Percentiles rank a stretch among this genome's conserved stretches.
These are phyloP conservation scores for Trachelus iudaicus DNA, from an alignment of 2,888 invertebrate species.

Conservation along the genomic window DNA sequence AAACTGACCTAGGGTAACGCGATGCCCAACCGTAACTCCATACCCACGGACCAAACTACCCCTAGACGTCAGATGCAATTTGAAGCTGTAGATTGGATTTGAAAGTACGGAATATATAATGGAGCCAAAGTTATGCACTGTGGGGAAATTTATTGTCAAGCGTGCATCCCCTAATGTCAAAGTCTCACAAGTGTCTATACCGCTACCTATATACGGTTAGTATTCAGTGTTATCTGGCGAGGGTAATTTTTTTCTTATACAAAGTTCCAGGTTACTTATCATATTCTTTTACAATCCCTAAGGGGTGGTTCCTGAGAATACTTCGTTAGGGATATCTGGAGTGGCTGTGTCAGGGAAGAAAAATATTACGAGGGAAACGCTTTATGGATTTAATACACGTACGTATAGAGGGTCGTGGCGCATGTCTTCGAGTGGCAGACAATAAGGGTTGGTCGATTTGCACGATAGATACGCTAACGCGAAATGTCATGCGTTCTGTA, in stretches of 20 bases:
- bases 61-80: conserved; percentile 22
- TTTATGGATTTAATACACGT: neutral
- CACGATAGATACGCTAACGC: neutral
- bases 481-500: neutral
- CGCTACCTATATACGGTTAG: neutral
- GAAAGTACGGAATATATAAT: neutral
- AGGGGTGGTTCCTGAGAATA: neutral
- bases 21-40: neutral
- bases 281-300: neutral
- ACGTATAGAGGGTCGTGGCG: neutral
- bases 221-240: neutral
- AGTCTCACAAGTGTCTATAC: neutral
- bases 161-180: neutral
- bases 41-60: conserved; percentile 14
- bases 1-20: neutral
- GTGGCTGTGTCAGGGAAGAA: neutral
- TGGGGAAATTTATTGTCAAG: neutral
- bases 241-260: neutral
- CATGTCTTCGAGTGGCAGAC: neutral
- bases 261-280: neutral
- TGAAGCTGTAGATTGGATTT: neutral
- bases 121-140: neutral
- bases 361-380: neutral
- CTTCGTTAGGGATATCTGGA: neutral
- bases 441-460: neutral